Base-by-base conservation (phyloP, 2,113 vertebrate species). In the Boleophthalmus pectinirostris region DNA sequence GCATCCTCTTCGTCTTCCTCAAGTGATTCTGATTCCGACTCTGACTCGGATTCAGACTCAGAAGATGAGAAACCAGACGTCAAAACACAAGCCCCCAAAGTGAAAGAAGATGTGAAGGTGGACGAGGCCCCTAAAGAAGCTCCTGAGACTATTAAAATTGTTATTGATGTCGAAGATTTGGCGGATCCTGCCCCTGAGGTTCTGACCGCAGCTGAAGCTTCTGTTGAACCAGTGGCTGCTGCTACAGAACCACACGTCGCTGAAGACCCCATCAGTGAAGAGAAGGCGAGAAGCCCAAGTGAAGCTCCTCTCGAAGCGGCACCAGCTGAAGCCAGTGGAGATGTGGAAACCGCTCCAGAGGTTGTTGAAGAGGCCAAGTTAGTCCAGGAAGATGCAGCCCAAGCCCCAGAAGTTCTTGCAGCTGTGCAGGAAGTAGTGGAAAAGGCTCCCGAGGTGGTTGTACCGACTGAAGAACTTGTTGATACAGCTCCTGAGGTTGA, bases 1-100 rank as follows among this genome's bases (percentile, higher is more conserved):
- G 63, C 73, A 24, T 78, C 72, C 0, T 82, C 85, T 4, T 90
- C 88, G 1, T 92, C 92, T 7, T 90, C 89, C 0, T 90, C 89
- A 68, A 84, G 89, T 5, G 91, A 93, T 69, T 92, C 89, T 0
- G 83, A 88, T 0, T 83, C 77, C 0, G 65, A 66, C 65, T 51
- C 79, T 1, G 65, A 66, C 65, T 51, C 79, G 0, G 68, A 81
- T 21, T 86, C 89, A 0, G 88, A 92, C 38, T 83, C 87, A 47
- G 91, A 93, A 1, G 86, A 83, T 10, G 84, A 92, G 56, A 81
- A 82, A 45, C 67, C 68, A 3, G 69, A 82, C 10, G 20, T 43
- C 11, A 83, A 78, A 60, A 61, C 45, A 7, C 43, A 80, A 68
- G 65, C 68, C 6, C 64, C 56, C 33, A 68, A 76, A 64, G 38